Evolutionary conservation across 1,140 invertebrate species (phyloP).

Genomic region (Sinonovacula constricta): DNA sequence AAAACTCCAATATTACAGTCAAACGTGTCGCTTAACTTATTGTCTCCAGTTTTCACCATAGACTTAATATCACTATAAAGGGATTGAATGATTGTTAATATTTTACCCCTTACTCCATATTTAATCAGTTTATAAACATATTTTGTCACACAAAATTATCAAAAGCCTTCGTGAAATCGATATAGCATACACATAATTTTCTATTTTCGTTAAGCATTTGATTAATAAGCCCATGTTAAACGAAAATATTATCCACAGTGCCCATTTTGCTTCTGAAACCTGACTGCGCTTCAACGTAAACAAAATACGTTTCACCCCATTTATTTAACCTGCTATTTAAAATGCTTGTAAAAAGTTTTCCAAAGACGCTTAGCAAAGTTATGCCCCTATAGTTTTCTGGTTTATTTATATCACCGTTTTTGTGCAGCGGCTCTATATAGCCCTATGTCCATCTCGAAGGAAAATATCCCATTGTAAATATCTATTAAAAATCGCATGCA

Average conservation of each 20-base stretch:
- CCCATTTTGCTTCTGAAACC: constrained; percentile 25
- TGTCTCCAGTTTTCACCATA: constrained; percentile 8
- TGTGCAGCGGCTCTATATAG: constrained; percentile 15
- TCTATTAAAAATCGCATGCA: constrained; percentile 24
- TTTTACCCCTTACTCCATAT: constrained; percentile 18
- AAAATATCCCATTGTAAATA: background rate
- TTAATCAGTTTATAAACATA: constrained; percentile 20
- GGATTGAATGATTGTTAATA: constrained; percentile 17
- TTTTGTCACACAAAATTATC: constrained; percentile 9
- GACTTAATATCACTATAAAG: constrained; percentile 37
- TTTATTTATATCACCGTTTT: no score
- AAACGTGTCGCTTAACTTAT: constrained; percentile 1
- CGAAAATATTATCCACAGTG: no score
- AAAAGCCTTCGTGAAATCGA: constrained; percentile 33
- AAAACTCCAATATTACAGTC: constrained; percentile 15
- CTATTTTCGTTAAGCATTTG: constrained; percentile 1
- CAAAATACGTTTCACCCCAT: no score
- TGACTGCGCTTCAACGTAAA: constrained; percentile 11
- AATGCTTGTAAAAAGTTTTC: no score
- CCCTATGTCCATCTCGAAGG: constrained; percentile 26
- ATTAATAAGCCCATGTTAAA: constrained; percentile 14
- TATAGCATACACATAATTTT: constrained; percentile 26
- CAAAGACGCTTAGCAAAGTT: no score
- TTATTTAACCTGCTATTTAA: constrained; percentile 29
- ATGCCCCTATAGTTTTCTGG: no score